Evolutionary conservation across 2,113 vertebrate species (phyloP).

Genomic region (Tetraodon nigroviridis): DNA sequence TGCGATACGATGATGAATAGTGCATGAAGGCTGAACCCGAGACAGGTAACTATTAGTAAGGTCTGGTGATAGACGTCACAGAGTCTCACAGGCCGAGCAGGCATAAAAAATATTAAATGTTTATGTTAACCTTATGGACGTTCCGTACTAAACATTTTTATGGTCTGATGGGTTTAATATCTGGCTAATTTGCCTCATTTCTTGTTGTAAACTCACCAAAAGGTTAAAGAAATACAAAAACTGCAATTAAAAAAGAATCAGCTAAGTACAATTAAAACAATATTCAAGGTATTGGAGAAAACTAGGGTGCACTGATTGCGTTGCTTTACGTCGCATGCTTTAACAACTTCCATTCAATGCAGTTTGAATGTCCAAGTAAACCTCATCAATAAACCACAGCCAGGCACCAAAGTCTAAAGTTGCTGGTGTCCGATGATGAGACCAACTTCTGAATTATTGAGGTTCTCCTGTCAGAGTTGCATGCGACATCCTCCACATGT

Average conservation of each 20-base stretch:
- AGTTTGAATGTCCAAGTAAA: slow-evolving; percentile 21
- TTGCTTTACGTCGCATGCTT: slow-evolving; percentile 22
- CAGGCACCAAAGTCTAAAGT: slow-evolving; percentile 69
- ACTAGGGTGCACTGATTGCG: slow-evolving; percentile 1
- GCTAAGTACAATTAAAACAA: neutral
- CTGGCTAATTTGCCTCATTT: no score
- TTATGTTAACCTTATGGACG: no score
- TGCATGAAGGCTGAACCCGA: slow-evolving; percentile 81
- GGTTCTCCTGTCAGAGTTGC: slow-evolving; percentile 47
- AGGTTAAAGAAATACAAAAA: neutral
- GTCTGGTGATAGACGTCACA: slow-evolving; percentile 63
- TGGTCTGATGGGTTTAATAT: no score
- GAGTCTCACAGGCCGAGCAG: slow-evolving; percentile 38
- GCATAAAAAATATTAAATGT: neutral
- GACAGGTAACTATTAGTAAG: slow-evolving; percentile 74
- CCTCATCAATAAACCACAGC: slow-evolving; percentile 70
- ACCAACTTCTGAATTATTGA: slow-evolving; percentile 70
- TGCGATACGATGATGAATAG: slow-evolving; percentile 82
- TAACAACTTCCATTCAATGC: slow-evolving; percentile 30
- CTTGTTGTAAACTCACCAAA: neutral
- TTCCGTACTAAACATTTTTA: no score
- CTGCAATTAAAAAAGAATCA: neutral
- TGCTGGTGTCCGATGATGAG: slow-evolving; percentile 68
- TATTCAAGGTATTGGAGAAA: neutral
- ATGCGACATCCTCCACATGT: slow-evolving; percentile 58